These are phyloP conservation scores for Phyllopteryx taeniolatus DNA, from an alignment of 2,113 vertebrate genomes.

Conservation along the genomic window DNA sequence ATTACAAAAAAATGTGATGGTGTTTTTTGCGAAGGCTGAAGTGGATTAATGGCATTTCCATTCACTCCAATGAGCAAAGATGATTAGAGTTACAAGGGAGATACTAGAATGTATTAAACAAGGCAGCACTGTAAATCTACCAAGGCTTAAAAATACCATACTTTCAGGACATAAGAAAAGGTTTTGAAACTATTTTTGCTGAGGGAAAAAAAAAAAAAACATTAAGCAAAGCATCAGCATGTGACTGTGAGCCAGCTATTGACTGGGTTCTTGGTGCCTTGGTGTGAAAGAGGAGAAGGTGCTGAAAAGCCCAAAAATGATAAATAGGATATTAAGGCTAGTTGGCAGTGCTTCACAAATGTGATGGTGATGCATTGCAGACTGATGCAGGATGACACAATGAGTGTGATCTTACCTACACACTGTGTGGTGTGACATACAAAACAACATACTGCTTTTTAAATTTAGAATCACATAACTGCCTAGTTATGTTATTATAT, in stretches of 20 bases:
- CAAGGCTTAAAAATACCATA: neutral
- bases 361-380: conserved; percentile 1
- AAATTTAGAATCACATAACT: neutral
- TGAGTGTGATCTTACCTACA: conserved; percentile 23
- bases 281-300: conserved; percentile 47
- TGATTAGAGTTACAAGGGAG: too few species aligned
- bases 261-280: conserved; percentile 40
- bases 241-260: conserved; percentile 39
- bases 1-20: too few species aligned
- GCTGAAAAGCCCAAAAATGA: conserved; percentile 53
- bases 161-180: neutral
- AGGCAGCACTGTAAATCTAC: neutral
- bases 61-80: too few species aligned
- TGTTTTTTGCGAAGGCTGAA: too few species aligned
- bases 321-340: conserved; percentile 21
- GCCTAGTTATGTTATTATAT: neutral
- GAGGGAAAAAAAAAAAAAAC: neutral
- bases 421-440: neutral
- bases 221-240: neutral
- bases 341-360: conserved; percentile 6
- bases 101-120: too few species aligned
- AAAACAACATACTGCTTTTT: neutral
- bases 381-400: conserved; percentile 19
- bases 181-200: neutral
- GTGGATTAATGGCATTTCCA: too few species aligned